Percentiles rank a stretch among this genome's conserved stretches.
phyloP scores from a whole-genome alignment of 2,797 vertebrate genomes.

The Hippoglossus hippoglossus region DNA sequence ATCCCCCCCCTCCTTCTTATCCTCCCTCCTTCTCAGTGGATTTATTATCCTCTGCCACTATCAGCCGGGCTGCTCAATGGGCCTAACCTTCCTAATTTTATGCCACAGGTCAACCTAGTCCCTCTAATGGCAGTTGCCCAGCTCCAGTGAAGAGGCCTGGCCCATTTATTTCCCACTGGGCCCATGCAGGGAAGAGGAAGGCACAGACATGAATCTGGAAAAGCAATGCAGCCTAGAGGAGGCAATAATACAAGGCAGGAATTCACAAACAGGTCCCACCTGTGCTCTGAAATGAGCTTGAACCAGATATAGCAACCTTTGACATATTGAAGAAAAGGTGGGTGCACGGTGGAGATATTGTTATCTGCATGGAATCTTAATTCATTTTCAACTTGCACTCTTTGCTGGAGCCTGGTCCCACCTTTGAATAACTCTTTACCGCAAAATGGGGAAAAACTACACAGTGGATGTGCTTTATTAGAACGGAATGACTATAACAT shows the following conservation, averaged over 20 bases:
- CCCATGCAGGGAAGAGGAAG: background rate
- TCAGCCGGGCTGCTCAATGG: slow-evolving; percentile 64
- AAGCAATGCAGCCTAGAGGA: slow-evolving; percentile 8
- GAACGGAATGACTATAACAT: background rate
- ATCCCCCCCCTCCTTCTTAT: slow-evolving; percentile 43
- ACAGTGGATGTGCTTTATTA: background rate
- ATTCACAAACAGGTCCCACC: slow-evolving; percentile 50
- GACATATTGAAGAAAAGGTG: slow-evolving; percentile 15
- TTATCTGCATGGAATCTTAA: slow-evolving; percentile 16
- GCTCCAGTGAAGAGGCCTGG: slow-evolving; percentile 37
- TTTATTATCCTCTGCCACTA: slow-evolving; percentile 72
- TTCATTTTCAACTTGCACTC: background rate
- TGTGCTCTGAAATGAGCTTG: slow-evolving; percentile 34
- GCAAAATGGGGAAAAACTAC: background rate
- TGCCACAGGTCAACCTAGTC: slow-evolving; percentile 66
- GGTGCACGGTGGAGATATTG: slow-evolving; percentile 1
- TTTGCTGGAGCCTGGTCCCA: background rate
- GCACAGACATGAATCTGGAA: slow-evolving; percentile 41
- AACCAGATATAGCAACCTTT: slow-evolving; percentile 23
- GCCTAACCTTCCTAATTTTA: slow-evolving; percentile 71
- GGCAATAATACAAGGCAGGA: slow-evolving; percentile 29
- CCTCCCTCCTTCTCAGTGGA: slow-evolving; percentile 50
- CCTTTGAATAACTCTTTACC: background rate
- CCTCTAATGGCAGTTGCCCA: slow-evolving; percentile 58
- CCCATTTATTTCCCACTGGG: slow-evolving; percentile 43